Base-by-base conservation (phyloP, 2,113 vertebrate genomes). In the zebrafish (Danio rerio) region DNA sequence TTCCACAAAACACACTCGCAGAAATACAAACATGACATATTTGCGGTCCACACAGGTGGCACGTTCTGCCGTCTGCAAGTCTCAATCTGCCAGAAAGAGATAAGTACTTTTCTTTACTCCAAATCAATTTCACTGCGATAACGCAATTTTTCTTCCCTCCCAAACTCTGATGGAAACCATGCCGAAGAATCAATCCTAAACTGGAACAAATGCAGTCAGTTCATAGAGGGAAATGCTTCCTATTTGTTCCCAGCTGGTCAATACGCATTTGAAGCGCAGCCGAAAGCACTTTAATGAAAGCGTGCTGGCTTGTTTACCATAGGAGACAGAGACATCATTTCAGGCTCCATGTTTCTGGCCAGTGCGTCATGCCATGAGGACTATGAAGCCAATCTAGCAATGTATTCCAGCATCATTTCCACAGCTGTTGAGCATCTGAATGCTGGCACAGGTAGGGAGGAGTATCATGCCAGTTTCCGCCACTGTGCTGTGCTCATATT, bases 211-310 rank as follows among this genome's bases (percentile, higher is more conserved):
- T 90, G 83, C 88, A 85, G 86, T 87, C 88, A 87, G 89, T 91
- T 90, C 89, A 89, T 88, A 72, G 69, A 88, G 69, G 89, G 86
- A 93, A 90, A 90, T 87, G 82, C 74, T 89, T 87, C 88, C 79
- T 85, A 87, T 92, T 92, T 89, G 86, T 90, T 87, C 89, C 84
- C 89, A 90, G 89, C 89, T 91, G 90, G 90, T 92, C 90, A 92
- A 91, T 91, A 91, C 87, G 77, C 78, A 88, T 87, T 87, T 88
- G 87, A 85, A 88, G 87, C 86, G 87, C 80, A 87, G 87, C 83
- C 12, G 61, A 89, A 87, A 90, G 86, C 86, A 62, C 80, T 89
- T 87, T 88, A 91, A 92, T 91, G 85, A 91, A 89, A 90, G 89
- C 87, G 85, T 83, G 83, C 83, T 85, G 89, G 88, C 88, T 90